Evolutionary conservation across 2,888 invertebrate genomes (phyloP).

Genomic region (Rutpela maculata): DNA sequence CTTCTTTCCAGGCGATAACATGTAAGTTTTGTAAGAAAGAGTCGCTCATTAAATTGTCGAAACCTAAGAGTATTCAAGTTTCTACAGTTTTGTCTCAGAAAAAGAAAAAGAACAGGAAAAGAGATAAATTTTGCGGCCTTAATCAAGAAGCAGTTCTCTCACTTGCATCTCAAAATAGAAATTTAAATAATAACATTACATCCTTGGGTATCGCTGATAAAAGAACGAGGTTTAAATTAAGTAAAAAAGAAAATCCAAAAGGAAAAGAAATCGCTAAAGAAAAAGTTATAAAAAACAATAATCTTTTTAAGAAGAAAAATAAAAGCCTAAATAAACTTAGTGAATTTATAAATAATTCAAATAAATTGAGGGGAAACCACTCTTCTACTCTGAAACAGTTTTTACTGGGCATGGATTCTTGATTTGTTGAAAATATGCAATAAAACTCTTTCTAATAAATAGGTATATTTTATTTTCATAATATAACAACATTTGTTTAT

Average conservation of each 20-base stretch:
- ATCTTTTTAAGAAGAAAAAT: slow-evolving; percentile 44
- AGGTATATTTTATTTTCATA: slow-evolving; percentile 35
- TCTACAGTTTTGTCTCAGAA: slow-evolving; percentile 34
- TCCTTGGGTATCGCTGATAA: slow-evolving; percentile 14
- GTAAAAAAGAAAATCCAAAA: slow-evolving; percentile 43
- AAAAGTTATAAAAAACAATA: slow-evolving; percentile 43
- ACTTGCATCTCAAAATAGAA: slow-evolving; percentile 28
- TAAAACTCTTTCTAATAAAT: slow-evolving; percentile 40
- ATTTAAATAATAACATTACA: slow-evolving; percentile 24
- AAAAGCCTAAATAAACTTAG: slow-evolving; percentile 43
- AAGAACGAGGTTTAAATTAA: slow-evolving; percentile 35
- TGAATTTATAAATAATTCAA: slow-evolving; percentile 48
- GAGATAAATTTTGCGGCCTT: slow-evolving; percentile 73
- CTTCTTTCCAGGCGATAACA: slow-evolving; percentile 59
- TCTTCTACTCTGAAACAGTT: slow-evolving; percentile 49
- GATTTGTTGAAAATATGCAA: slow-evolving; percentile 38
- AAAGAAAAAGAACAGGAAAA: slow-evolving; percentile 68
- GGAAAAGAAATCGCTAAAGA: slow-evolving; percentile 29
- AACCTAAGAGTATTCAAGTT: slow-evolving; percentile 48
- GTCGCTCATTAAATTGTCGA: slow-evolving; percentile 45
- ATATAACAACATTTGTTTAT: slow-evolving; percentile 48
- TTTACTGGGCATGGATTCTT: slow-evolving; percentile 38
- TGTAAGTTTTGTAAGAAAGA: slow-evolving; percentile 64
- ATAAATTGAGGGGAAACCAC: slow-evolving; percentile 40
- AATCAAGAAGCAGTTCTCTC: slow-evolving; percentile 58